Percentiles rank a stretch among this genome's conserved stretches.
Conservation (phyloP, 2,797 vertebrate species). For the Anableps anableps region DNA sequence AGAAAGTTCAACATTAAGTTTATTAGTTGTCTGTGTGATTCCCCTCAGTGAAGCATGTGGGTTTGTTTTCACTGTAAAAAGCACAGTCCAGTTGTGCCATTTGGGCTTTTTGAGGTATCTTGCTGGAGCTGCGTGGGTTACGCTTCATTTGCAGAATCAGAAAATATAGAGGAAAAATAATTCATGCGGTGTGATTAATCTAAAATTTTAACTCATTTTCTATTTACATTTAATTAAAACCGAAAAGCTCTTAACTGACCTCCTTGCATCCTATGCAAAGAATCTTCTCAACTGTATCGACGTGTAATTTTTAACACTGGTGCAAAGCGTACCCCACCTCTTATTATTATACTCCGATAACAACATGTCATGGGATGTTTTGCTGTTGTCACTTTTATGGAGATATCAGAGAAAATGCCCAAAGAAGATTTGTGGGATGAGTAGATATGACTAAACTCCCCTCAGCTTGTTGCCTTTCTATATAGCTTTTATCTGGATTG, state of each 20-base stretch:
- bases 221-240: slow-evolving; percentile 8
- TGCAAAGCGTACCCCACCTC: slow-evolving; percentile 7
- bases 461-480: slow-evolving; percentile 61
- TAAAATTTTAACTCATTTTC: slow-evolving; percentile 38
- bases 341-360: slow-evolving; percentile 42
- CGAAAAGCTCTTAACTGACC: not conserved
- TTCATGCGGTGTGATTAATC: slow-evolving; percentile 23
- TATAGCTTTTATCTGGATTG: slow-evolving; percentile 57
- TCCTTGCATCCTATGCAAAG: slow-evolving; percentile 19
- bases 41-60: not conserved
- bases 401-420: slow-evolving; percentile 55
- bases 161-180: not conserved
- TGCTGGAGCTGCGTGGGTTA: not conserved
- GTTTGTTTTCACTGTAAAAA: slow-evolving; percentile 13
- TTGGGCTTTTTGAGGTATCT: not conserved
- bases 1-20: slow-evolving; percentile 33
- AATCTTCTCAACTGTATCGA: slow-evolving; percentile 42
- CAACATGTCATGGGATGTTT: slow-evolving; percentile 46
- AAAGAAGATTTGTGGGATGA: slow-evolving; percentile 58
- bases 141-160: slow-evolving; percentile 9
- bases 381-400: slow-evolving; percentile 49
- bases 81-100: slow-evolving; percentile 7
- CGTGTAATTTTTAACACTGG: slow-evolving; percentile 18
- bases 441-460: slow-evolving; percentile 54
- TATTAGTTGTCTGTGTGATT: slow-evolving; percentile 29